Evolutionary conservation across 1,140 invertebrate genomes (phyloP).

Genomic region (Medauroidea extradentata): DNA sequence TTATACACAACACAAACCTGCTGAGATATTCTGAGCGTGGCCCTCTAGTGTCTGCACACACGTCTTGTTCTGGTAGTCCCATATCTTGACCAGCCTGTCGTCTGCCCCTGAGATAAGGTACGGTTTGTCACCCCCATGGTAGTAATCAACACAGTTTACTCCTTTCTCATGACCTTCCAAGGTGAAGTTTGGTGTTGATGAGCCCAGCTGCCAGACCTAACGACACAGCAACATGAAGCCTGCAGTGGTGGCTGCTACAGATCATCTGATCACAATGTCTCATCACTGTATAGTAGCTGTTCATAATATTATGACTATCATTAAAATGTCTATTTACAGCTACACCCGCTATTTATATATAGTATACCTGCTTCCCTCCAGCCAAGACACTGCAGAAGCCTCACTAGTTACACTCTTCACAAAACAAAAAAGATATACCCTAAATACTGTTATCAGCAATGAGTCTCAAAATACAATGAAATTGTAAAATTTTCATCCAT

Average conservation of each 20-base stretch:
- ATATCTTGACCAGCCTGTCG: constrained; percentile 95
- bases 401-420: too few relatives aligned
- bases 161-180: constrained; percentile 98
- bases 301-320: not conserved
- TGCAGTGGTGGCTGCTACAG: too few relatives aligned
- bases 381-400: too few relatives aligned
- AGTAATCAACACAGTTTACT: constrained; percentile 99
- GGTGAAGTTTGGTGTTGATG: constrained; percentile 96
- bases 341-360: not conserved
- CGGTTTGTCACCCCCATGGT: constrained; percentile 99
- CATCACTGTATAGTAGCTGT: too few relatives aligned
- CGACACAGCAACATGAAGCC: too few relatives aligned
- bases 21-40: constrained; percentile 94
- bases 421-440: too few relatives aligned
- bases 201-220: constrained; percentile 94
- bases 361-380: not conserved
- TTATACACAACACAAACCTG: too few relatives aligned
- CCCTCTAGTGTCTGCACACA: constrained; percentile 98
- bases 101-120: constrained; percentile 99
- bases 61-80: constrained; percentile 99
- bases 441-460: too few relatives aligned
- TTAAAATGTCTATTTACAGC: not conserved
- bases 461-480: too few relatives aligned
- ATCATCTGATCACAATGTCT: too few relatives aligned
- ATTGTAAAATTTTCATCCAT: too few relatives aligned